Evolutionary conservation across 1,140 invertebrate genomes (phyloP).

Genomic region (Drosophila teissieri): DNA sequence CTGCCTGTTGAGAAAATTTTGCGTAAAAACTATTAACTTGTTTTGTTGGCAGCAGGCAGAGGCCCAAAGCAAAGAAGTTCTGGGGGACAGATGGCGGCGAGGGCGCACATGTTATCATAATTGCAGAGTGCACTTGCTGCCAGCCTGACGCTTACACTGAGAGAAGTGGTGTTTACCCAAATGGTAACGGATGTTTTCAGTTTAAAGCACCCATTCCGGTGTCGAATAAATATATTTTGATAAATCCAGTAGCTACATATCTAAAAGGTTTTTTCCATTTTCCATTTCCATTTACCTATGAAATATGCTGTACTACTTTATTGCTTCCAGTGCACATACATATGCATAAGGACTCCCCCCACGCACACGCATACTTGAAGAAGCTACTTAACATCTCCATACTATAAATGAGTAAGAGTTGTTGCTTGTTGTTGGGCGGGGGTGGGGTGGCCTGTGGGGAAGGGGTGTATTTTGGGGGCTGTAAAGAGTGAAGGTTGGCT

Average conservation of each 20-base stretch:
- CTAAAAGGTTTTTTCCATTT: too few relatives aligned
- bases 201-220: too few relatives aligned
- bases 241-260: too few relatives aligned
- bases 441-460: neutral
- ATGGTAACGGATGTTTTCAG: too few relatives aligned
- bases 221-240: too few relatives aligned
- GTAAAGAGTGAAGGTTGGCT: conserved; percentile 37
- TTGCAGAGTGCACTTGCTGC: conserved; percentile 59
- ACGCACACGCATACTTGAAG: conserved; percentile 22
- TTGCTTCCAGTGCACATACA: neutral
- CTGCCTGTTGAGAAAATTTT: conserved; percentile 64
- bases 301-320: neutral
- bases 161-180: neutral
- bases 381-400: conserved; percentile 51
- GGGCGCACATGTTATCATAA: conserved; percentile 60
- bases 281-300: too few relatives aligned
- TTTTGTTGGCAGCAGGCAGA: conserved; percentile 53
- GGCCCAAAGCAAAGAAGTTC: conserved; percentile 24
- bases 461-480: neutral
- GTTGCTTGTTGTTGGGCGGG: neutral
- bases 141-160: neutral
- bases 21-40: conserved; percentile 71
- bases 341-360: conserved; percentile 1
- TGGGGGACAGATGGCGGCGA: conserved; percentile 16
- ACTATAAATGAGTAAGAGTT: conserved; percentile 40